Evolutionary conservation across 2,113 vertebrate species (phyloP).

Genomic region (Pachyramphus minor): DNA sequence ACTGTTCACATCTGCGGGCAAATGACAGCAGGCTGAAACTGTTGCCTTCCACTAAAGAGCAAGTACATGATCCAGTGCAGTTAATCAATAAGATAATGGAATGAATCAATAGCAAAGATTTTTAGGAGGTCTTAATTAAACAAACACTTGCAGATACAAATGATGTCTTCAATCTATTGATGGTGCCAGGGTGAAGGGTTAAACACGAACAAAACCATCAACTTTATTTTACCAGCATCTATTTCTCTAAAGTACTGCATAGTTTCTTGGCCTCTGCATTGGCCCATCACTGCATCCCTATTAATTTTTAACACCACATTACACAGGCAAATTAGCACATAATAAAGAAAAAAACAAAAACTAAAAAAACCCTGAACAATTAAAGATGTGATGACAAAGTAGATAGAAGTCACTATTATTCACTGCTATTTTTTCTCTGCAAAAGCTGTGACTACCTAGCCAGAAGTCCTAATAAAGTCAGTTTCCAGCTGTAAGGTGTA

Average conservation of each 20-base stretch:
- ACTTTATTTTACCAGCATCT: slow-evolving; percentile 75
- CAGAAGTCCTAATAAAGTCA: slow-evolving; percentile 64
- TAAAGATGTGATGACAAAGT: slow-evolving; percentile 58
- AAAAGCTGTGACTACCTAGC: neutral
- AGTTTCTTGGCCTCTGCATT: slow-evolving; percentile 52
- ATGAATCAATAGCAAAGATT: slow-evolving; percentile 93
- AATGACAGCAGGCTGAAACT: slow-evolving; percentile 69
- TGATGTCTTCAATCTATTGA: slow-evolving; percentile 92
- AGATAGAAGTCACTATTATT: neutral
- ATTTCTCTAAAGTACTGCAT: slow-evolving; percentile 64
- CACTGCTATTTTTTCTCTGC: slow-evolving; percentile 6
- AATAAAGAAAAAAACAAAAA: neutral
- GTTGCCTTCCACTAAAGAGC: slow-evolving; percentile 77
- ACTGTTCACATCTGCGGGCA: slow-evolving; percentile 72
- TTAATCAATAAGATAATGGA: slow-evolving; percentile 89
- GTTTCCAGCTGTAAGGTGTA: slow-evolving; percentile 74
- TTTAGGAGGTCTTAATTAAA: slow-evolving; percentile 97
- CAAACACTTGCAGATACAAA: slow-evolving; percentile 96
- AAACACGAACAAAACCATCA: slow-evolving; percentile 78
- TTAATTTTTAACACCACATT: slow-evolving; percentile 52
- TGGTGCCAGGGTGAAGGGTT: slow-evolving; percentile 80
- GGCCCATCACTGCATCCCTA: slow-evolving; percentile 56
- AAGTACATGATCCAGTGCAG: slow-evolving; percentile 79
- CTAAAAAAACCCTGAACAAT: slow-evolving; percentile 47
- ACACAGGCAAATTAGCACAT: slow-evolving; percentile 62